Evolutionary conservation across 53 echinoderm and acorn worm species (phyloP).

Genomic region (Pentamera pediparva): DNA sequence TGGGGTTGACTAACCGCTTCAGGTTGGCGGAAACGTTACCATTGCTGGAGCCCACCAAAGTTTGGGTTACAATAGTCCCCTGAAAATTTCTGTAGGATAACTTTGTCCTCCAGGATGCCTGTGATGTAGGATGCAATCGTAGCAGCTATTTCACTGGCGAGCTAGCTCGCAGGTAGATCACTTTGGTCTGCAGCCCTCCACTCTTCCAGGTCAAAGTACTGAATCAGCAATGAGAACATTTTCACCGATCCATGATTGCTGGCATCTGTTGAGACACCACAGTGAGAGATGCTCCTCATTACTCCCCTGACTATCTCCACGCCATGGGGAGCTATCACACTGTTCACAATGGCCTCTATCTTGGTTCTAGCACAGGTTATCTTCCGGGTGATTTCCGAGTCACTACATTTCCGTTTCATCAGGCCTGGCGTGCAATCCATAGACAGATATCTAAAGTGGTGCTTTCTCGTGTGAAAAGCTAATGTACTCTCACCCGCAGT

Average conservation of each 20-base stretch:
- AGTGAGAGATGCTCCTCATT: conserved; percentile 2
- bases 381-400: background rate
- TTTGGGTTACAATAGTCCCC: conserved; percentile 7
- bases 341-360: background rate
- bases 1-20: background rate
- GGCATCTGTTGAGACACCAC: background rate
- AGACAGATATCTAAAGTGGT: background rate
- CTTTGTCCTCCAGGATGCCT: conserved; percentile 9
- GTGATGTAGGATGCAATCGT: conserved; percentile 7
- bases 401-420: background rate
- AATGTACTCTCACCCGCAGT: background rate
- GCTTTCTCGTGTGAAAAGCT: background rate
- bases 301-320: background rate
- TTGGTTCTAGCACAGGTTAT: background rate
- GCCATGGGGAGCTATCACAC: conserved; percentile 11
- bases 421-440: conserved; percentile 12
- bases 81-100: background rate
- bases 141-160: background rate
- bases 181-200: conserved; percentile 4
- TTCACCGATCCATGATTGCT: conserved; percentile 7
- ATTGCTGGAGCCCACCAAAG: background rate
- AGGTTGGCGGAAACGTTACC: conserved; percentile 6
- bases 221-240: background rate
- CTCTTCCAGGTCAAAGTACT: background rate
- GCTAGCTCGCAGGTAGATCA: conserved; percentile 1